A percentile compares a stretch with the other conserved stretches of the same genome.
Conservation (phyloP, 2,797 vertebrate species). For the Pantherophis vulpinus region DNA sequence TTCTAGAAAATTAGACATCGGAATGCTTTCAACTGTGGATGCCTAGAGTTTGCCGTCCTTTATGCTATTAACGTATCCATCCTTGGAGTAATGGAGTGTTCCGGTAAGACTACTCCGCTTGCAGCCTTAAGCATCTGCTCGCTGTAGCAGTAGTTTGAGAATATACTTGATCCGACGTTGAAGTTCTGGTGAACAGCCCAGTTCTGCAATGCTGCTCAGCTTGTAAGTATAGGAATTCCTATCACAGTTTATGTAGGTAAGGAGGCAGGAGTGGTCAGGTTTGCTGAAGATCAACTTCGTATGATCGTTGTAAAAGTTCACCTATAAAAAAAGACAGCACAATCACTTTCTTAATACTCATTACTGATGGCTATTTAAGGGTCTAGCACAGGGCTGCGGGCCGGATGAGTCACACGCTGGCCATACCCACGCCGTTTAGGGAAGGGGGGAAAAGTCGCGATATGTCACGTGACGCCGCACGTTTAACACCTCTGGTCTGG, state of each 20-base stretch:
- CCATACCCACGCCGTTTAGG: no score
- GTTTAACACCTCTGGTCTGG: not conserved
- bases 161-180: constrained; percentile 85
- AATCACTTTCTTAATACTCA: constrained; percentile 5
- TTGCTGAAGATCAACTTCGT: constrained; percentile 96
- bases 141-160: constrained; percentile 89
- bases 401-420: no score
- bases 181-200: constrained; percentile 90
- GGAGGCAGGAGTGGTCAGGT: constrained; percentile 83
- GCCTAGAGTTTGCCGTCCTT: not conserved
- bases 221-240: constrained; percentile 89
- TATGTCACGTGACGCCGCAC: no score
- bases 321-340: constrained; percentile 69
- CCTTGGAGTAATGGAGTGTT: constrained; percentile 28
- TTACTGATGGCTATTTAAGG: not conserved
- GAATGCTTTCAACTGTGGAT: not conserved
- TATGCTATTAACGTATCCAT: not conserved
- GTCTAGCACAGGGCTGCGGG: no score
- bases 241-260: constrained; percentile 93
- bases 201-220: constrained; percentile 83
- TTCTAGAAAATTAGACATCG: constrained; percentile 4
- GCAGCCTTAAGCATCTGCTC: constrained; percentile 69
- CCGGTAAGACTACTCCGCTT: not conserved
- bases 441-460: no score
- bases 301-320: constrained; percentile 98